phyloP scores from a whole-genome alignment of 2,888 invertebrate genomes.

The Sclerodermus sp. region DNA sequence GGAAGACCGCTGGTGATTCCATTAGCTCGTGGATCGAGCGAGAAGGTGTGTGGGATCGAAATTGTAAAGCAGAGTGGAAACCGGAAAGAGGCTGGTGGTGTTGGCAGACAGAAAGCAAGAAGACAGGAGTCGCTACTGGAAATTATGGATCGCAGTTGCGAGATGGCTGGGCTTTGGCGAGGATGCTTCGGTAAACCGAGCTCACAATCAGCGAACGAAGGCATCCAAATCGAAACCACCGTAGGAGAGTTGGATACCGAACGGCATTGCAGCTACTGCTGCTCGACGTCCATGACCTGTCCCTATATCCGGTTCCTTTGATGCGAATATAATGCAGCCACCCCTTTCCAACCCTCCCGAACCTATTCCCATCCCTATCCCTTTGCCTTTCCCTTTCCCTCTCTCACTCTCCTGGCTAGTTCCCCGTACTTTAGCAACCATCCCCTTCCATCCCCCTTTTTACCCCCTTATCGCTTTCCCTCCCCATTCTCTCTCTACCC shows the following conservation, averaged over 20 bases:
- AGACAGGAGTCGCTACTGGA: not conserved
- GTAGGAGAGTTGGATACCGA: slow-evolving; percentile 30
- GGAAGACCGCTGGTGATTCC: too few relatives aligned
- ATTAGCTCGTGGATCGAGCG: too few relatives aligned
- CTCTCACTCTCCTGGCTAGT: too few relatives aligned
- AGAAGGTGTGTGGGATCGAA: too few relatives aligned
- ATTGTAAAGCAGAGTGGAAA: too few relatives aligned
- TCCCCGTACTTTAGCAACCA: too few relatives aligned
- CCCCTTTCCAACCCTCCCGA: not conserved
- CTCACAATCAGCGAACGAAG: slow-evolving; percentile 27
- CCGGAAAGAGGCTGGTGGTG: slow-evolving; percentile 7
- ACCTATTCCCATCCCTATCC: too few relatives aligned
- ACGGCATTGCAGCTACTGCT: not conserved
- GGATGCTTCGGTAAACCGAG: slow-evolving; percentile 31
- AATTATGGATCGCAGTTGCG: slow-evolving; percentile 26
- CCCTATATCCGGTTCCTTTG: slow-evolving; percentile 31
- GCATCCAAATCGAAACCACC: slow-evolving; percentile 27
- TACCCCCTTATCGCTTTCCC: too few relatives aligned
- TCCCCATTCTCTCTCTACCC: too few relatives aligned
- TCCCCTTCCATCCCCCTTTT: too few relatives aligned
- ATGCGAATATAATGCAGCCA: slow-evolving; percentile 22
- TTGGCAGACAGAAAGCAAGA: slow-evolving; percentile 5
- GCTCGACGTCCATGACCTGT: slow-evolving; percentile 26
- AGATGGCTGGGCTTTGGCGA: slow-evolving; percentile 12
- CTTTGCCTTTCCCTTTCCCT: not conserved